A percentile compares a stretch with the other conserved stretches of the same genome.
Evolutionary conservation across 2,113 vertebrate genomes (phyloP).

Genomic region (Helogale parvula): DNA sequence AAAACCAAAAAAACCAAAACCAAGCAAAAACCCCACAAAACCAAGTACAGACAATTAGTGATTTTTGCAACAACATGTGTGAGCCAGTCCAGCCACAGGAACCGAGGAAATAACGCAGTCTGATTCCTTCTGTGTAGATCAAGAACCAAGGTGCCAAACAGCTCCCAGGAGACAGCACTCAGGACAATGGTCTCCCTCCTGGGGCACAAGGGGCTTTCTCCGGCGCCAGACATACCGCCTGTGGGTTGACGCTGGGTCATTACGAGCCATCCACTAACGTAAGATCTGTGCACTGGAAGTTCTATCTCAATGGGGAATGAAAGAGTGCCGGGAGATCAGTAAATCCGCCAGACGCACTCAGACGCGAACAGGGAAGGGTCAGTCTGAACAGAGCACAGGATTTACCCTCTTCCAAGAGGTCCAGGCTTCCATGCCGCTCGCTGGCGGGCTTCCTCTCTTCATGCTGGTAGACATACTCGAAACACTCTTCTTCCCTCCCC

Average conservation of each 20-base stretch:
- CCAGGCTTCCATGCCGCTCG: constrained; percentile 72
- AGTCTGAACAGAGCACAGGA: not conserved
- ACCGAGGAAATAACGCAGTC: not conserved
- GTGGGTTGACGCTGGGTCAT: not conserved
- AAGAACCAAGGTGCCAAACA: not conserved
- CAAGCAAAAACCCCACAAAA: too few relatives aligned
- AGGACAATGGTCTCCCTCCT: not conserved
- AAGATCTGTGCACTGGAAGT: not conserved
- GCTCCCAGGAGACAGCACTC: not conserved
- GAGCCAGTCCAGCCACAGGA: not conserved
- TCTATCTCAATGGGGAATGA: not conserved
- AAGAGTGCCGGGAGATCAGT: not conserved
- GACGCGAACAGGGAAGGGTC: not conserved
- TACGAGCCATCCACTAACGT: not conserved
- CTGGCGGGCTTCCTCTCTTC: constrained; percentile 33
- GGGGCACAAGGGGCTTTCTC: not conserved
- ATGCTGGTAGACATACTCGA: constrained; percentile 82
- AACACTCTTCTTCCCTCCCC: constrained; percentile 83
- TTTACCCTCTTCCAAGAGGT: constrained; percentile 90
- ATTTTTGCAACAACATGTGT: too few relatives aligned
- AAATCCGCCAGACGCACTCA: not conserved
- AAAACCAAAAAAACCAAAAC: not conserved
- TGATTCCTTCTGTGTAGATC: not conserved
- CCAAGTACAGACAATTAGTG: too few relatives aligned
- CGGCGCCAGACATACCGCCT: not conserved